Percentiles rank a stretch among this genome's conserved stretches.
phyloP scores from a whole-genome alignment of 2,113 vertebrate genomes.

The Dendropsophus ebraccatus region DNA sequence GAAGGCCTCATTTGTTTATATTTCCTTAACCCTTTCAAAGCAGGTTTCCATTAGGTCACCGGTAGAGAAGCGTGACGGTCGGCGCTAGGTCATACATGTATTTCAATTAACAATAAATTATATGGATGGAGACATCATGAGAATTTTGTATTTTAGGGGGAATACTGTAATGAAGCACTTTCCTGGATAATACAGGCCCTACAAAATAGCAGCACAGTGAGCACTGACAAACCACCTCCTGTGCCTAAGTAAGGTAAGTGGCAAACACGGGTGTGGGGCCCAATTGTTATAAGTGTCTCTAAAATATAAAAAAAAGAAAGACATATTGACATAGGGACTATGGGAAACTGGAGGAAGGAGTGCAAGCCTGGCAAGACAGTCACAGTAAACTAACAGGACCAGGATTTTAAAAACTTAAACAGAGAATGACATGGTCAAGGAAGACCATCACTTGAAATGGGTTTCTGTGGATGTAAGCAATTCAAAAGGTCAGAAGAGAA shows the following conservation, averaged over 20 bases:
- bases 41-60: neutral
- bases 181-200: constrained; percentile 79
- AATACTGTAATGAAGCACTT: constrained; percentile 79
- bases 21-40: neutral
- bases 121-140: neutral
- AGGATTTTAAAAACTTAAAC: no score
- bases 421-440: no score
- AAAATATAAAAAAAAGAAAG: no score
- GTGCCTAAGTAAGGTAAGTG: constrained; percentile 62
- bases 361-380: no score
- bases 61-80: neutral
- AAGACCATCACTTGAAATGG: no score
- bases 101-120: neutral
- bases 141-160: constrained; percentile 69
- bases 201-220: constrained; percentile 71
- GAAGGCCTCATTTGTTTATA: neutral
- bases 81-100: neutral
- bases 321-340: no score
- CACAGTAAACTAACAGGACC: no score
- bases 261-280: constrained; percentile 1
- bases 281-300: no score
- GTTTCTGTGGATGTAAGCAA: no score
- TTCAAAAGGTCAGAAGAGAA: no score
- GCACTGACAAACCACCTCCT: constrained; percentile 68
- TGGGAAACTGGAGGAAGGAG: no score